Base-by-base conservation (phyloP, 2,888 invertebrate species). In the Laothoe populi region DNA sequence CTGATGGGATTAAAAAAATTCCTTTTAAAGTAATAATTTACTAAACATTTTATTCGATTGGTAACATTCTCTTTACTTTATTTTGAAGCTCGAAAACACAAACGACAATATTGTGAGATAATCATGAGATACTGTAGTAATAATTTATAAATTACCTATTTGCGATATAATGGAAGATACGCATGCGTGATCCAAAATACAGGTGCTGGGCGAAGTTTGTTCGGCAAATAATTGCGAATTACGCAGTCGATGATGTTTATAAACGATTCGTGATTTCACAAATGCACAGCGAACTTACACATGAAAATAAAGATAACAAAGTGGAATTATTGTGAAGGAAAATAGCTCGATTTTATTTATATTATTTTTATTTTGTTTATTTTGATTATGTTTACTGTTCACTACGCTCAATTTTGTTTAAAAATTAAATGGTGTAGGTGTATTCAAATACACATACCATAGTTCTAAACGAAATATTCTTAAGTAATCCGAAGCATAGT, bases 181-280 rank as follows among this genome's bases (percentile, higher is more conserved):
- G 71, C 70, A 62, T 67, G 64, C 71, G 71, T 74, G 79, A 76
- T 76, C 79, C 74, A 76, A 81, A 77, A 73, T 74, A 78, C 82
- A 81, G 81, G 81, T 81, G 81, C 74, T 61, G 64, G 64, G 65
- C 67, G 63, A 58, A 65, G 62, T 63, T 63, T 59, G 57, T 42
- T 59, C 70, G 63, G 63, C 68, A 74, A 74, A 74, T 78, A 78
- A 78, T 79, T 75, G 73, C 72, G 70, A 72, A 72, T 74, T 75
- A 75, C 74, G 68, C 64, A 65, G 38, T 61, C 60, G 64, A 61
- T 63, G 57, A 71, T 71, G 68, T 63, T 70, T 35, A n/a, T 73
- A 70, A 73, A 74, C 70, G 66, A 62, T 13, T 24, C 13, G 53
- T 21, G 40, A 53, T 53, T 49, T 53, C 26, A 16, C 23, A 24